phyloP scores from a whole-genome alignment of 2,888 invertebrate genomes.

The Drosophila picticornis region DNA sequence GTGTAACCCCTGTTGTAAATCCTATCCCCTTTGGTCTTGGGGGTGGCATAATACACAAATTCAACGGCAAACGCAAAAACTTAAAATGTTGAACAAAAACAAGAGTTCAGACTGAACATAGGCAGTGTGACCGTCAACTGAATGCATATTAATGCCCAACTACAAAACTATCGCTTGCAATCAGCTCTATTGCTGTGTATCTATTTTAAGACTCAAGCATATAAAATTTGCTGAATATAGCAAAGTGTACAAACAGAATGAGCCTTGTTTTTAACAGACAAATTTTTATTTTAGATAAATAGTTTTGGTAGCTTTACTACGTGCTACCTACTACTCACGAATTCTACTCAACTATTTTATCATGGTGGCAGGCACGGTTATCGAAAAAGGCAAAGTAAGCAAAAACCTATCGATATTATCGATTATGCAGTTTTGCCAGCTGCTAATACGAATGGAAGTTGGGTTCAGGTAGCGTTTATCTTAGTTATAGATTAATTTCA shows the following conservation, averaged over 20 bases:
- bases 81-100: slow-evolving; percentile 77
- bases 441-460: not conserved
- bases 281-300: not conserved
- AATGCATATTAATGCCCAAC: slow-evolving; percentile 6
- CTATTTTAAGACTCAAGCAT: not conserved
- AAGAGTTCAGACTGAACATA: slow-evolving; percentile 55
- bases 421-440: not conserved
- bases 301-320: not conserved
- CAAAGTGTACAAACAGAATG: not conserved
- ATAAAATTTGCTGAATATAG: not conserved
- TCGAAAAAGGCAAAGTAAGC: not conserved
- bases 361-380: not conserved
- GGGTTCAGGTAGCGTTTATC: not conserved
- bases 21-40: slow-evolving; percentile 85
- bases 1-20: slow-evolving; percentile 83
- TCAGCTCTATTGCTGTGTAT: not conserved
- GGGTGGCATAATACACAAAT: slow-evolving; percentile 84
- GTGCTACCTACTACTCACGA: not conserved
- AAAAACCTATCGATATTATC: not conserved
- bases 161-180: slow-evolving; percentile 21
- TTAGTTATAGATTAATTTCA: not conserved
- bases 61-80: slow-evolving; percentile 63
- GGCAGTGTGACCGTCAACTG: slow-evolving; percentile 44
- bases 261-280: not conserved
- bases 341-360: not conserved